phyloP scores from a whole-genome alignment of 2,113 vertebrate species.

The Hydropotes inermis region DNA sequence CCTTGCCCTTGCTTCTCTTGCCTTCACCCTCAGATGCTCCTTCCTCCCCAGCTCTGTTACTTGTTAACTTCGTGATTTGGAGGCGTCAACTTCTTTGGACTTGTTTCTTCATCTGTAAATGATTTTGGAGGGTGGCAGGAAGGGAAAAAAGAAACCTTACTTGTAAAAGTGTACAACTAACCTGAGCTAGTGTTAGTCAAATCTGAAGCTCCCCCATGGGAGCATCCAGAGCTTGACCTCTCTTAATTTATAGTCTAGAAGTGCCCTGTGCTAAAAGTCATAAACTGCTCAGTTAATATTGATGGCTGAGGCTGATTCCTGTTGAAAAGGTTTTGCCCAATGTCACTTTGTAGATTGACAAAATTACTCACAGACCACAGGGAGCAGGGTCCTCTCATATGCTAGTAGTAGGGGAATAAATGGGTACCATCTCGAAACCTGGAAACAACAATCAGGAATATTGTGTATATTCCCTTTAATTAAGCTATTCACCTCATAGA shows the following conservation, averaged over 20 bases:
- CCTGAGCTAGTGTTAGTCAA: neutral
- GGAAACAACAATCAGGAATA: neutral
- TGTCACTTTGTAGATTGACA: neutral
- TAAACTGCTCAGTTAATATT: neutral
- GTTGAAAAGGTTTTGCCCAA: neutral
- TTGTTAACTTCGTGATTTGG: constrained; percentile 5
- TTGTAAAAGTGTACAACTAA: neutral
- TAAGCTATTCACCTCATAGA: neutral
- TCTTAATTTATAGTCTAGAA: neutral
- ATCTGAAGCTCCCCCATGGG: neutral
- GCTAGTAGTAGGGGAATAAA: neutral
- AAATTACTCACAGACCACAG: neutral
- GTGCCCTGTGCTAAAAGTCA: neutral
- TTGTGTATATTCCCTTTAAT: neutral
- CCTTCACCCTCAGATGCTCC: neutral
- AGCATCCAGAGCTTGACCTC: neutral
- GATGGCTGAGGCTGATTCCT: neutral
- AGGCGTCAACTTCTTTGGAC: neutral
- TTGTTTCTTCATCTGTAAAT: neutral
- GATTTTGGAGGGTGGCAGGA: neutral
- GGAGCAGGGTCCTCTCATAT: neutral
- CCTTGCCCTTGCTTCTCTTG: neutral
- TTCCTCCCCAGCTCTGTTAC: neutral
- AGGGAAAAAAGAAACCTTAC: neutral
- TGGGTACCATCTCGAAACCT: neutral